Conservation (phyloP, 2,797 vertebrate species). For the Sarcoramphus papa region DNA sequence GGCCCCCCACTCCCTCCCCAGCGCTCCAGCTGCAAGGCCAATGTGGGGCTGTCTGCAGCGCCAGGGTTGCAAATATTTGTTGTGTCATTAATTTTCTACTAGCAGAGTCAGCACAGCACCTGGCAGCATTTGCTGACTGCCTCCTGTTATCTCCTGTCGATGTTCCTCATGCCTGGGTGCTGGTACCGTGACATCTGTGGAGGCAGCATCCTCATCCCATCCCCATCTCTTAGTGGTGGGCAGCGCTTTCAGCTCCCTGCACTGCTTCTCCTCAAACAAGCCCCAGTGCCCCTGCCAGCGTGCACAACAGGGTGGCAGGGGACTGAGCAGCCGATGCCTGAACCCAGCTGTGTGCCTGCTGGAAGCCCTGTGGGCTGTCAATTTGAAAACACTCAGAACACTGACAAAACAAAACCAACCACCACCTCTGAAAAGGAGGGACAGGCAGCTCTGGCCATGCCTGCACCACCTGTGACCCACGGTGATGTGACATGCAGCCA, state of each 20-base stretch:
- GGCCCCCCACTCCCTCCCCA: fast-evolving
- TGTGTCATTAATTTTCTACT: neutral
- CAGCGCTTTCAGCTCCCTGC: neutral
- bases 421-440: neutral
- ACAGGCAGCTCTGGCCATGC: neutral
- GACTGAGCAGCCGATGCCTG: neutral
- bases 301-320: neutral
- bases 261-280: neutral
- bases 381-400: neutral
- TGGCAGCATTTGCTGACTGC: neutral
- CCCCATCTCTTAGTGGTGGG: neutral
- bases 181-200: neutral
- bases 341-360: neutral
- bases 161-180: neutral
- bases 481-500: neutral
- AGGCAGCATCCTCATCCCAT: neutral
- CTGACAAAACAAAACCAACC: neutral
- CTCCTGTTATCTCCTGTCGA: neutral
- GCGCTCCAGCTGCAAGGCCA: neutral
- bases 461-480: neutral
- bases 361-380: neutral
- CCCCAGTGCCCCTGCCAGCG: neutral
- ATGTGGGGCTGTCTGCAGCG: fast-evolving
- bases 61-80: neutral
- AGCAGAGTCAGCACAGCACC: neutral